Conservation (phyloP, 1,140 invertebrate species). For the Drosophila orena region DNA sequence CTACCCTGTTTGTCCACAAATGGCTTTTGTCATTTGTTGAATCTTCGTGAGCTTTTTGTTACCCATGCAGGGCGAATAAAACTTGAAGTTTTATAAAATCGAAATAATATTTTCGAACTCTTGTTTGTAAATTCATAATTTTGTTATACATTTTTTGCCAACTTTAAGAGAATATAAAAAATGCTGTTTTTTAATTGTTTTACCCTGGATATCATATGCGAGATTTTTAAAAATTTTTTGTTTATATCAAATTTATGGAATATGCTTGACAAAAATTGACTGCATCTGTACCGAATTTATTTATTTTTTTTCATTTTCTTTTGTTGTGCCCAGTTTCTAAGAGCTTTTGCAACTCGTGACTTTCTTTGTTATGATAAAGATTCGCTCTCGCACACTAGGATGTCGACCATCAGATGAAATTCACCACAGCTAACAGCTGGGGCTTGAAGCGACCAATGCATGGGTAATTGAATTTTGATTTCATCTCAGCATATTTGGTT, state of each 20-base stretch:
- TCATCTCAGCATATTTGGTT: slow-evolving; percentile 44
- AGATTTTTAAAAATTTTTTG: too few relatives aligned
- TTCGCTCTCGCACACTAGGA: slow-evolving; percentile 40
- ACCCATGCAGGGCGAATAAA: slow-evolving; percentile 55
- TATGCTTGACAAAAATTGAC: neutral
- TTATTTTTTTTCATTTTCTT: slow-evolving; percentile 3
- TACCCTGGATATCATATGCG: too few relatives aligned
- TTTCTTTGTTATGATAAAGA: slow-evolving; percentile 78
- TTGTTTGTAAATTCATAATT: too few relatives aligned
- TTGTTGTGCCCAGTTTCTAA: slow-evolving; percentile 33
- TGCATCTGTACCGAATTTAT: neutral
- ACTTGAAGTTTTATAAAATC: too few relatives aligned
- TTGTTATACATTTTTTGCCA: too few relatives aligned
- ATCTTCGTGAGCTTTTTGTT: slow-evolving; percentile 69
- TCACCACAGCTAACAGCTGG: slow-evolving; percentile 66
- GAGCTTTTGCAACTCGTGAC: slow-evolving; percentile 60
- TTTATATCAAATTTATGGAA: too few relatives aligned
- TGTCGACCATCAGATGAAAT: slow-evolving; percentile 34
- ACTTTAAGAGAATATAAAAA: too few relatives aligned
- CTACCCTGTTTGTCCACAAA: slow-evolving; percentile 27
- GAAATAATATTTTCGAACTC: too few relatives aligned
- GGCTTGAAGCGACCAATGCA: slow-evolving; percentile 33
- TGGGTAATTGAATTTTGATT: slow-evolving; percentile 76
- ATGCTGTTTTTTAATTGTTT: too few relatives aligned
- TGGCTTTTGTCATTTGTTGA: slow-evolving; percentile 78